phyloP scores from a whole-genome alignment of 1,140 invertebrate species.

The Eumeta japonica region DNA sequence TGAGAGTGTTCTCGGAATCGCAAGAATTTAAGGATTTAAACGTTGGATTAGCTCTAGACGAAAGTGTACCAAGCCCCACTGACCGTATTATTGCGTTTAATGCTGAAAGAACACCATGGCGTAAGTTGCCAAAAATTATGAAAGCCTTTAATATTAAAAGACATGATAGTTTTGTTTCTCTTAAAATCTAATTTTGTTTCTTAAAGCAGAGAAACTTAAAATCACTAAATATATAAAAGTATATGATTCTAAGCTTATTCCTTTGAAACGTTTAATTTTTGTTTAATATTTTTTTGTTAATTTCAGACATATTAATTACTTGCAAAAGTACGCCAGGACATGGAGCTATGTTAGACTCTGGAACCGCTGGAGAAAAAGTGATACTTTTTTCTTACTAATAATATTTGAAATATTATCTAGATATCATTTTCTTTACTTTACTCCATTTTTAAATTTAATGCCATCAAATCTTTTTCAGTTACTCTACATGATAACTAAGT shows the following conservation, averaged over 20 bases:
- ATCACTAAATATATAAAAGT: no score
- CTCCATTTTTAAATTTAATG: no score
- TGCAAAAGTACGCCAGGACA: slow-evolving; percentile 79
- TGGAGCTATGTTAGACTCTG: slow-evolving; percentile 63
- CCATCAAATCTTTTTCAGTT: slow-evolving; percentile 64
- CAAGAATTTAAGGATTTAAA: slow-evolving; percentile 77
- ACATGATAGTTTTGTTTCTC: background rate
- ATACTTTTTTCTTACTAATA: background rate
- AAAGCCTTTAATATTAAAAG: background rate
- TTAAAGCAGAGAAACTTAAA: no score
- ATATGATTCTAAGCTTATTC: no score
- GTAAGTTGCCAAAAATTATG: slow-evolving; percentile 24
- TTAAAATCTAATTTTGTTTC: no score
- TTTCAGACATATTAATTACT: slow-evolving; percentile 62
- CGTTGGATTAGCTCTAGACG: slow-evolving; percentile 84
- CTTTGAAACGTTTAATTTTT: no score
- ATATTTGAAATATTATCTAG: no score
- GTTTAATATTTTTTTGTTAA: no score
- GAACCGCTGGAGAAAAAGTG: slow-evolving; percentile 78
- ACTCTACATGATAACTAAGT: slow-evolving; percentile 68
- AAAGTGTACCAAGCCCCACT: slow-evolving; percentile 68
- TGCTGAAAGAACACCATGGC: slow-evolving; percentile 69
- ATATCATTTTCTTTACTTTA: no score
- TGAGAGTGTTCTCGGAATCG: slow-evolving; percentile 74
- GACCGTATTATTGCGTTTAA: slow-evolving; percentile 67